Evolutionary conservation across 2,888 invertebrate genomes (phyloP).

Genomic region (Chaetoderma sp.): DNA sequence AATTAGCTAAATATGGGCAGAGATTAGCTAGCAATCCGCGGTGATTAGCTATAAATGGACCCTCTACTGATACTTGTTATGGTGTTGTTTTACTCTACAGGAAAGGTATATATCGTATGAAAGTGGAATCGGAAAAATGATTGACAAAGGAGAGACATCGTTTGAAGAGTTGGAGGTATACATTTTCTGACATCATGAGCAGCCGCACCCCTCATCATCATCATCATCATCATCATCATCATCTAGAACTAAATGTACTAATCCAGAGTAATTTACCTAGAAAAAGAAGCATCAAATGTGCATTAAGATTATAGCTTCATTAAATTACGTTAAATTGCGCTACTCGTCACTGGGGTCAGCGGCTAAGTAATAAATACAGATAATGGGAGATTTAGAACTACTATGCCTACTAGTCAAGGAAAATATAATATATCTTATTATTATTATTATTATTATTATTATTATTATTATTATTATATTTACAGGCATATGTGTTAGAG

Average conservation of each 20-base stretch:
- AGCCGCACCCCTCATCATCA: not conserved
- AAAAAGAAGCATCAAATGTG: too few species aligned
- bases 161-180: constrained; percentile 70
- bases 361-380: not conserved
- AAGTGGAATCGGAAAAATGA: constrained; percentile 75
- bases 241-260: not conserved
- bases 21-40: too few species aligned
- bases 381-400: not conserved
- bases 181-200: not conserved
- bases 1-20: not conserved
- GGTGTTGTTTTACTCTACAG: constrained; percentile 63
- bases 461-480: constrained; percentile 68
- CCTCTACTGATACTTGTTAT: not conserved
- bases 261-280: too few species aligned
- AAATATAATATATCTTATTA: not conserved
- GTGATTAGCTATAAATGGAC: not conserved
- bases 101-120: constrained; percentile 75
- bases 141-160: constrained; percentile 73
- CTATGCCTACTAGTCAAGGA: not conserved
- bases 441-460: not conserved
- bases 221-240: not conserved
- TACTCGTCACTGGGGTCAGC: too few species aligned
- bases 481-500: constrained; percentile 70
- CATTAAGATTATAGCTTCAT: too few species aligned
- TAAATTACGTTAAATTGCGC: too few species aligned